phyloP scores from a whole-genome alignment of 2,113 vertebrate species.

The Siniperca knerii region DNA sequence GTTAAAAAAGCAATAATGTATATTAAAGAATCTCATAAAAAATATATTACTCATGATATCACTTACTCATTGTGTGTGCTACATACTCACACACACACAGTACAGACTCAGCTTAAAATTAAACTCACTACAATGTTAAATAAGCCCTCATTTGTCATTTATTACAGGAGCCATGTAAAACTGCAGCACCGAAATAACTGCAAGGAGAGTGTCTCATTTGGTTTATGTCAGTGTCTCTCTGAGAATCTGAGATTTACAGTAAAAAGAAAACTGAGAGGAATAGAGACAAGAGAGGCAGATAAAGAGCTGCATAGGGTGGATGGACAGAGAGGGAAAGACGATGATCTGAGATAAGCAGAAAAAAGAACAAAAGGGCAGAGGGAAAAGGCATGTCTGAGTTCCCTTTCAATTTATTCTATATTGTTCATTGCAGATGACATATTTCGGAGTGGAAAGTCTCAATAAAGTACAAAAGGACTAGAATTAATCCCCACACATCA shows the following conservation, averaged over 20 bases:
- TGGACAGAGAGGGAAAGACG: slow-evolving; percentile 22
- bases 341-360: slow-evolving; percentile 48
- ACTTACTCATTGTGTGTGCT: no score
- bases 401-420: slow-evolving; percentile 52
- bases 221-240: slow-evolving; percentile 30
- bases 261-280: slow-evolving; percentile 22
- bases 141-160: slow-evolving; percentile 28
- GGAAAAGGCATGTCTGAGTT: slow-evolving; percentile 49
- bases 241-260: slow-evolving; percentile 53
- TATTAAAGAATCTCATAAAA: slow-evolving; percentile 1
- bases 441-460: slow-evolving; percentile 37
- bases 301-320: slow-evolving; percentile 16
- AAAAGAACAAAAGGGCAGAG: slow-evolving; percentile 36
- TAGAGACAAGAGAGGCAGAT: neutral
- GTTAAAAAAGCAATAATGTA: neutral
- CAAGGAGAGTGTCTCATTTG: slow-evolving; percentile 19
- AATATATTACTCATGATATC: neutral
- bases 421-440: slow-evolving; percentile 36
- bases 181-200: slow-evolving; percentile 27
- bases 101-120: slow-evolving; percentile 21
- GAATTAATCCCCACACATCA: slow-evolving; percentile 58
- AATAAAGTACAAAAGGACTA: slow-evolving; percentile 43
- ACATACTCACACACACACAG: neutral
- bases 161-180: slow-evolving; percentile 20
- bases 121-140: slow-evolving; percentile 22